phyloP scores from a whole-genome alignment of 30 jellyfish, hydroid and myxozoan species.

The Turritopsis rubra region DNA sequence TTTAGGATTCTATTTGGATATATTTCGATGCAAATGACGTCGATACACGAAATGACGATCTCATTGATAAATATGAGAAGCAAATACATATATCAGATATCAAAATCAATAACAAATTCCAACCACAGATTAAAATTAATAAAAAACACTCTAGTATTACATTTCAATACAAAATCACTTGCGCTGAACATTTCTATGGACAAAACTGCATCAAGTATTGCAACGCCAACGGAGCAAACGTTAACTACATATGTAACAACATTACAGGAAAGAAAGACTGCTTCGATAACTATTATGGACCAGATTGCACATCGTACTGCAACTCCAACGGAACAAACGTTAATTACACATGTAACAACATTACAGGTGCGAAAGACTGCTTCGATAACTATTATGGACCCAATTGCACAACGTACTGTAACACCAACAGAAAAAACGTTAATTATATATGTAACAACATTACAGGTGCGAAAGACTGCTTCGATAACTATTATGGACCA shows the following conservation, averaged over 20 bases:
- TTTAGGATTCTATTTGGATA: not conserved
- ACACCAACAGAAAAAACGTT: not conserved
- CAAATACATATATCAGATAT: not conserved
- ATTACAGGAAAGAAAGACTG: not conserved
- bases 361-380: not conserved
- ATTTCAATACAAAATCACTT: not conserved
- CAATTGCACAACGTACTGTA: constrained; percentile 1
- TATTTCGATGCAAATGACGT: not conserved
- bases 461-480: constrained; percentile 3
- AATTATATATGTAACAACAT: not conserved
- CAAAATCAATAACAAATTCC: not conserved
- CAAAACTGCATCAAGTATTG: not conserved
- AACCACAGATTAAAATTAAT: not conserved
- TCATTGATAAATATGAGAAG: not conserved
- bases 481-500: not conserved
- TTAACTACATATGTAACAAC: not conserved
- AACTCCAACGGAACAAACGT: not conserved
- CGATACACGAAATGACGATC: not conserved
- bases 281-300: not conserved
- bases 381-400: not conserved
- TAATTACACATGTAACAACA: not conserved
- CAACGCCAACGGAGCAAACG: not conserved
- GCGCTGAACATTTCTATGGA: not conserved
- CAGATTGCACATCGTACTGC: constrained; percentile 4
- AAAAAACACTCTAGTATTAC: not conserved